Evolutionary conservation across 2,113 vertebrate species (phyloP).

Genomic region (Ptilorrhoa leucosticta): DNA sequence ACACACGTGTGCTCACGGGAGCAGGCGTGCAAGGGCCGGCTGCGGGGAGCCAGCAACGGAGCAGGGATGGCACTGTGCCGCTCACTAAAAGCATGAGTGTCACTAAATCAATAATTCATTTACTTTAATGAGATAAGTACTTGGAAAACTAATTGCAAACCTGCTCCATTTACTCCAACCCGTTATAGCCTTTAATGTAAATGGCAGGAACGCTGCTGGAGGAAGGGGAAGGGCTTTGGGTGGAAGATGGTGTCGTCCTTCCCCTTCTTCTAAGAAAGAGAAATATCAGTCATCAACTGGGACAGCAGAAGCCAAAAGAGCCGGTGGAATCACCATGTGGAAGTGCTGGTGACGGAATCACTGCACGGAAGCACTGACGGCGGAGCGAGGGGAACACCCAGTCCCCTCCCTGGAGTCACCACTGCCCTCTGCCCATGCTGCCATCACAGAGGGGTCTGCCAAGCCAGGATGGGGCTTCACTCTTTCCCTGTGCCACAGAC

Average conservation of each 20-base stretch:
- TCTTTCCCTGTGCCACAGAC: not conserved
- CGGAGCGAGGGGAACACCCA: accelerated
- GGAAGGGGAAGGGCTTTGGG: constrained; percentile 50
- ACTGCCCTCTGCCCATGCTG: accelerated
- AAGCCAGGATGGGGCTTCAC: not conserved
- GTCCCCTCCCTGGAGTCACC: accelerated
- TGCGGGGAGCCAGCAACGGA: not conserved
- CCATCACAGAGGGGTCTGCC: not conserved
- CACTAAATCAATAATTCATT: constrained; percentile 99
- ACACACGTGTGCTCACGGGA: not conserved
- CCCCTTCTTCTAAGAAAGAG: constrained; percentile 50
- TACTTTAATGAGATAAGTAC: constrained; percentile 99
- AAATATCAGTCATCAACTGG: not conserved
- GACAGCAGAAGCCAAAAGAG: not conserved
- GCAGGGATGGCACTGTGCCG: constrained; percentile 79
- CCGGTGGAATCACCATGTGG: accelerated
- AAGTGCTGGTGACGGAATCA: accelerated
- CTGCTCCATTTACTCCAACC: constrained; percentile 87
- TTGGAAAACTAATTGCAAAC: constrained; percentile 95
- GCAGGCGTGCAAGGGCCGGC: constrained; percentile 43
- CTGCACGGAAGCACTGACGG: accelerated
- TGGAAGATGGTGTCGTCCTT: not conserved
- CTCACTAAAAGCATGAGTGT: constrained; percentile 92
- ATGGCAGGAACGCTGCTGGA: constrained; percentile 68
- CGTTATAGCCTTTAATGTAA: constrained; percentile 81